Conservation (phyloP, 2,113 vertebrate species). For the Pteruthius melanotis region DNA sequence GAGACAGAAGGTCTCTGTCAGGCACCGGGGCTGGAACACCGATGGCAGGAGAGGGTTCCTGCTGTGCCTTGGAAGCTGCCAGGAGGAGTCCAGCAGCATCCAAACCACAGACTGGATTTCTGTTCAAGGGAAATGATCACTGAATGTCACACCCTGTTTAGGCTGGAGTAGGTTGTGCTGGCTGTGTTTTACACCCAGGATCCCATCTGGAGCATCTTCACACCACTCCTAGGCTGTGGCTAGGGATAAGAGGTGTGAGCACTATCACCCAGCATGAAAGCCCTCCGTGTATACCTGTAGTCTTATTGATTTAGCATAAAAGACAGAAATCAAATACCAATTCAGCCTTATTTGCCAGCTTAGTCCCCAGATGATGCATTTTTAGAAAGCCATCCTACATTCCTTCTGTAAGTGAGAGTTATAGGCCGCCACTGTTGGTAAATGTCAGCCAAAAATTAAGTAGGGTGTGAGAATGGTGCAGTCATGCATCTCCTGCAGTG, state of each 20-base stretch:
- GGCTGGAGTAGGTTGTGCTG: neutral
- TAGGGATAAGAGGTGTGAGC: neutral
- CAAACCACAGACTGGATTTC: neutral
- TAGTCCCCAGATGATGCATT: neutral
- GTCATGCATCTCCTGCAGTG: neutral
- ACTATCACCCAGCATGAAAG: neutral
- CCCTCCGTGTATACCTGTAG: neutral
- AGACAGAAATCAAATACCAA: neutral
- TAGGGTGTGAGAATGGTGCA: neutral
- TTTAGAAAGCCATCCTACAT: neutral
- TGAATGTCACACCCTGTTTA: neutral
- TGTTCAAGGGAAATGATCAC: neutral
- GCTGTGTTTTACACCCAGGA: neutral
- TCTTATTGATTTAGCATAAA: neutral
- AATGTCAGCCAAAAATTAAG: neutral
- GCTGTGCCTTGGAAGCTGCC: neutral
- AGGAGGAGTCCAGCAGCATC: neutral
- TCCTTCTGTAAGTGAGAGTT: neutral
- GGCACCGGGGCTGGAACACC: neutral
- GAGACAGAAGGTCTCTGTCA: neutral
- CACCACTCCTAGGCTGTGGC: neutral
- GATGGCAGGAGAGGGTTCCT: neutral
- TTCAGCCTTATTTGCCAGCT: neutral
- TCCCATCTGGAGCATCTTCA: neutral
- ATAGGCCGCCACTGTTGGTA: neutral